Evolutionary conservation across 2,888 invertebrate genomes (phyloP), one percentile per base, ranked within the genome.

Genomic region (Polymixis flavicincta): DNA sequence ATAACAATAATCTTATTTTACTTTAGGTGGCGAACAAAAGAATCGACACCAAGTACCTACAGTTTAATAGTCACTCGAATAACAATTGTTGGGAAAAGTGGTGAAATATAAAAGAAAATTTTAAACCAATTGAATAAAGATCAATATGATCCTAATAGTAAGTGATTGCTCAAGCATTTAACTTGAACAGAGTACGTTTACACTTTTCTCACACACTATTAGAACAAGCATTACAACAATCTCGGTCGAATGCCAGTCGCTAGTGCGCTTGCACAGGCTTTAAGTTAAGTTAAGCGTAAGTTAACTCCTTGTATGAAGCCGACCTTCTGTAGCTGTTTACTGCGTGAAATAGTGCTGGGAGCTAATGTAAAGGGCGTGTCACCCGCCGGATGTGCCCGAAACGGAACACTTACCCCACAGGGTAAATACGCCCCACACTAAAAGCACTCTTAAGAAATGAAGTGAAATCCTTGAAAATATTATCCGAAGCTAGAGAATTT

Each of bases 311-410:
- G 45, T 55, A 55, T 32, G 17, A 14, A 76, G 0, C 22, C 14
- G 2, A 37, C 25, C 76, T 76, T 76, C 76, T 76, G 59, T 52
- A 25, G 17, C 32, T 1, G 32, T 78, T 32, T 70, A 59, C 25
- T 70, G 45, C 22, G 52, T 37, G 59, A 25, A 52, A 71, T 76
- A 76, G 80, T 86, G 73, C 59, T 71, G 69, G 68, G 69, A 81
- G 85, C 78, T 88, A 87, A 88, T 87, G 88, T 87, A 85, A 82
- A 86, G 88, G 87, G 87, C 87, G 88, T 87, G 87, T 87, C 87
- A 82, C 81, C 66, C 80, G 87, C 82, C 88, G 87, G 87, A 88
- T 88, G 82, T 76, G 79, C 78, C 81, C 80, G 74, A 76, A 87
- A 82, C 88, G 85, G 85, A 86, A 88, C 79, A 82, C 85, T 86